Percentiles rank a stretch among this genome's conserved stretches.
These are phyloP conservation scores for Coelopa frigida DNA, from an alignment of 1,140 invertebrate genomes.

Conservation along the genomic window DNA sequence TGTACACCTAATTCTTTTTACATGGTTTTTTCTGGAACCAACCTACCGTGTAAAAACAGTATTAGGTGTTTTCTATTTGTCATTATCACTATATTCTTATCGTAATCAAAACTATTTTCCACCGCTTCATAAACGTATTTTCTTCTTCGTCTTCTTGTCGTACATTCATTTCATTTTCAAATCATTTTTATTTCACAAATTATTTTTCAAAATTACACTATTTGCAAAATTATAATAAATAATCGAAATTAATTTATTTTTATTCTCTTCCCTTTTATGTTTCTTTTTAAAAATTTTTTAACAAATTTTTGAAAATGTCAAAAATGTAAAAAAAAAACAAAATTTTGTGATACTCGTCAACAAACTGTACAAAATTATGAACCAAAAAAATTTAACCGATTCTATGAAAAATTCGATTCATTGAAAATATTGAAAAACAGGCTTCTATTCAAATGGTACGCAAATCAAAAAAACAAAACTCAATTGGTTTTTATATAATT, in stretches of 20 bases:
- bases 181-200: conserved; percentile 1
- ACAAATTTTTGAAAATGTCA: background rate
- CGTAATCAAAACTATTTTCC: background rate
- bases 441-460: conserved; percentile 12
- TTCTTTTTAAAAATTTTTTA: background rate
- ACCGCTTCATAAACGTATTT: background rate
- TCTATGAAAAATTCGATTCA: background rate
- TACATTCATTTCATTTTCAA: background rate
- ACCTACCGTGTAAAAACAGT: background rate
- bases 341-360: conserved; percentile 5
- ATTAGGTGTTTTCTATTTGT: conserved; percentile 1
- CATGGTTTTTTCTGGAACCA: no score
- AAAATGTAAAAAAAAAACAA: background rate
- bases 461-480: background rate
- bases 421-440: conserved; percentile 3
- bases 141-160: background rate
- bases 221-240: background rate
- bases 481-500: conserved; percentile 9
- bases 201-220: conserved; percentile 1
- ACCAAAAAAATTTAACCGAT: conserved; percentile 3
- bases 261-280: no score
- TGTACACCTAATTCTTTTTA: no score
- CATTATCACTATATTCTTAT: conserved; percentile 3
- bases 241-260: no score
- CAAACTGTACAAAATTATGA: background rate